Percentiles rank a stretch among this genome's conserved stretches.
phyloP scores from a whole-genome alignment of 2,797 vertebrate genomes.

The Lycodopsis pacificus region DNA sequence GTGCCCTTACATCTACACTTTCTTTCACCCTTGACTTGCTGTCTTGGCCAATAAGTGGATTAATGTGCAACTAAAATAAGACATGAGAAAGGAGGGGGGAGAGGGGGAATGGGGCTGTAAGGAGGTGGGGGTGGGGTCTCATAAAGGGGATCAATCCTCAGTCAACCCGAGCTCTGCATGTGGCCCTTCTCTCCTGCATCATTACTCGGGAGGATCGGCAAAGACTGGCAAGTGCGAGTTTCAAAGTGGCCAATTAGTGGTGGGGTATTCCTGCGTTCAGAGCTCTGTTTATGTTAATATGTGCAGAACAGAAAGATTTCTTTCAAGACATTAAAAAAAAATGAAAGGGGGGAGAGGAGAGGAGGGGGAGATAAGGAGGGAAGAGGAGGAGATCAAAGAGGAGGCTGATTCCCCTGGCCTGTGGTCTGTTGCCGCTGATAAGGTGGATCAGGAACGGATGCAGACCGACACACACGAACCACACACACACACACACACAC shows the following conservation, averaged over 20 bases:
- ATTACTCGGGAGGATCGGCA: constrained; percentile 17
- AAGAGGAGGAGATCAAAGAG: constrained; percentile 58
- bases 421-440: constrained; percentile 77
- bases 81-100: constrained; percentile 23
- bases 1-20: constrained; percentile 20
- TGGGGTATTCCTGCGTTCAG: constrained; percentile 30
- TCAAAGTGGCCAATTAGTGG: constrained; percentile 65
- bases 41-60: constrained; percentile 69
- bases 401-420: constrained; percentile 49
- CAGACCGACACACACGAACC: constrained; percentile 11
- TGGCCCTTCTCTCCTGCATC: constrained; percentile 37
- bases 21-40: constrained; percentile 62
- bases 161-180: constrained; percentile 43
- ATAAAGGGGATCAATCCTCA: constrained; percentile 52
- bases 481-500: constrained; percentile 1
- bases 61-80: constrained; percentile 62
- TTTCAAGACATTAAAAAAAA: constrained; percentile 1
- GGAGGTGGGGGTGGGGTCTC: constrained; percentile 49
- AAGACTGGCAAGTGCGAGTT: constrained; percentile 9
- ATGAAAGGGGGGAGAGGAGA: constrained; percentile 12
- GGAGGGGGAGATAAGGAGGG: constrained; percentile 22
- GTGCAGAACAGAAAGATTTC: constrained; percentile 22
- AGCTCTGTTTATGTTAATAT: constrained; percentile 47
- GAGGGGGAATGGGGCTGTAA: background rate
- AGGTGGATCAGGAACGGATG: constrained; percentile 63